Conservation (phyloP, 2,797 vertebrate genomes). For the Gymnoscopelus microlampas region DNA sequence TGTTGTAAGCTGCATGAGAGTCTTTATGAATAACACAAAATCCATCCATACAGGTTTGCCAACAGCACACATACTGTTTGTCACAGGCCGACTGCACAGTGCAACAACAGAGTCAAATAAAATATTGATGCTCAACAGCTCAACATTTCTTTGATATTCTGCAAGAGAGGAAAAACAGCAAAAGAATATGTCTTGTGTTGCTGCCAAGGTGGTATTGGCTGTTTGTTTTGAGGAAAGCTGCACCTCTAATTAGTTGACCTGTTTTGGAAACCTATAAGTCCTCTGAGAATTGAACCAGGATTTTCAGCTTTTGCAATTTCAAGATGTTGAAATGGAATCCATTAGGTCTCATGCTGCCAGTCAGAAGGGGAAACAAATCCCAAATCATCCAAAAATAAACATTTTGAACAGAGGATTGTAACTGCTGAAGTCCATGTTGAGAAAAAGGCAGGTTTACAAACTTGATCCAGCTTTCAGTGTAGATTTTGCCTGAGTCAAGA, state of each 20-base stretch:
- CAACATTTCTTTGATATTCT: conserved; percentile 59
- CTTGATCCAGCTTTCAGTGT: too few relatives aligned
- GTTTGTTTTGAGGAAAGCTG: conserved; percentile 26
- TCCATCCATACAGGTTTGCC: conserved; percentile 60
- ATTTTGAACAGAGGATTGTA: too few relatives aligned
- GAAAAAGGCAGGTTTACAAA: too few relatives aligned
- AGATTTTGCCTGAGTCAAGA: too few relatives aligned
- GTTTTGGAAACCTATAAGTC: conserved; percentile 7
- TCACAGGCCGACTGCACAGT: conserved; percentile 53
- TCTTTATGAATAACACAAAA: conserved; percentile 54
- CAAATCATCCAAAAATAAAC: conserved; percentile 13
- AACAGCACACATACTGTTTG: conserved; percentile 70
- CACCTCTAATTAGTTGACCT: conserved; percentile 37
- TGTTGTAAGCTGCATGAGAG: too few relatives aligned
- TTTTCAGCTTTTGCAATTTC: conserved; percentile 8
- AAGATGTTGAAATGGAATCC: conserved; percentile 25
- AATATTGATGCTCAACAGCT: conserved; percentile 65
- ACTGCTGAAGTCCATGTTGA: too few relatives aligned
- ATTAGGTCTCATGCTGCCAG: neutral
- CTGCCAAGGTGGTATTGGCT: conserved; percentile 15
- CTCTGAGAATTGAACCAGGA: conserved; percentile 3
- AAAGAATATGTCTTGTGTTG: conserved; percentile 42
- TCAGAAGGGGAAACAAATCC: conserved; percentile 33
- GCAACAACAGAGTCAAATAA: conserved; percentile 60
- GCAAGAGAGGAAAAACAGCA: conserved; percentile 48